phyloP scores from a whole-genome alignment of 2,888 invertebrate species.

The Xestobium rufovillosum region DNA sequence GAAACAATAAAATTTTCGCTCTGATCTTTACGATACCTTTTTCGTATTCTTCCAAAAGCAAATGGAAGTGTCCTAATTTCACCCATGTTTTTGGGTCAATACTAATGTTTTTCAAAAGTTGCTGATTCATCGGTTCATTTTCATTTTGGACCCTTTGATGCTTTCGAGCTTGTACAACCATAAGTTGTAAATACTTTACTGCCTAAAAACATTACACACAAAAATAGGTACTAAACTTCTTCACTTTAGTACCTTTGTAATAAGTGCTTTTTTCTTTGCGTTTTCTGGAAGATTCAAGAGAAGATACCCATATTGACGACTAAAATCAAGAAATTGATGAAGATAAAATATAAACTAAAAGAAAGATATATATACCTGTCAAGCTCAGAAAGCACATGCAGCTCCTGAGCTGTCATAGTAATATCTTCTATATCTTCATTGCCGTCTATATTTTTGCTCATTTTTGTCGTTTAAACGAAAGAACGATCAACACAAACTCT shows the following conservation, averaged over 20 bases:
- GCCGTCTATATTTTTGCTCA: too few relatives aligned
- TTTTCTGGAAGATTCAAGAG: constrained; percentile 76
- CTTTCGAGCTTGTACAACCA: constrained; percentile 71
- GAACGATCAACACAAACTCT: too few relatives aligned
- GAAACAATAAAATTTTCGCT: not conserved
- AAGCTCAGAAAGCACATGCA: constrained; percentile 78
- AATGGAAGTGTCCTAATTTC: constrained; percentile 91
- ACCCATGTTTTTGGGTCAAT: constrained; percentile 89
- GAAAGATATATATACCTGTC: constrained; percentile 57
- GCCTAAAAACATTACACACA: constrained; percentile 46
- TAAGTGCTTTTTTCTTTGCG: constrained; percentile 68
- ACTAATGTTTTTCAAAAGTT: constrained; percentile 55
- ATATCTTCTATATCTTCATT: constrained; percentile 40
- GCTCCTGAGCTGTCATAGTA: constrained; percentile 65
- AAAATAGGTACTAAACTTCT: constrained; percentile 3
- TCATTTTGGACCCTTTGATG: constrained; percentile 45
- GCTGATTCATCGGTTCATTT: constrained; percentile 35
- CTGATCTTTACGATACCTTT: constrained; percentile 63
- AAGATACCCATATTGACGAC: constrained; percentile 87
- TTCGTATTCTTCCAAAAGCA: constrained; percentile 84
- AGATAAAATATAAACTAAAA: constrained; percentile 6
- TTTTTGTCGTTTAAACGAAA: too few relatives aligned
- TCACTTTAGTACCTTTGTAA: constrained; percentile 56
- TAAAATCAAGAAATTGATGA: constrained; percentile 43
- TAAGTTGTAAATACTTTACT: constrained; percentile 76